These are phyloP conservation scores for Mythimna vitellina DNA, from an alignment of 2,888 invertebrate species.

Conservation along the genomic window DNA sequence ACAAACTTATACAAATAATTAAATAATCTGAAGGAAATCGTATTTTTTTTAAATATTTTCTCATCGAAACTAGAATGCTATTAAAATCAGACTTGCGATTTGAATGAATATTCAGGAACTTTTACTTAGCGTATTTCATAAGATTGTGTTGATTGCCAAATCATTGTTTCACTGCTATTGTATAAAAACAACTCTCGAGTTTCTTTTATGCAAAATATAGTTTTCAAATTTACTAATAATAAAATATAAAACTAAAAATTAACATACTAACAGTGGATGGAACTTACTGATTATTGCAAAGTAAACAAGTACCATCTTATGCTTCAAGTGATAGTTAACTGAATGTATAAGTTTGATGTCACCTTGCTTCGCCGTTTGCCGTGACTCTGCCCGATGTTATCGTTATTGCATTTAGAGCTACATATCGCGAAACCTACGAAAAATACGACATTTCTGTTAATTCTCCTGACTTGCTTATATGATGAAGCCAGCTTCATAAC, in stretches of 20 bases:
- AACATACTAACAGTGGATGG: background rate
- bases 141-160: constrained; percentile 19
- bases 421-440: constrained; percentile 22
- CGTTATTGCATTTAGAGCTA: constrained; percentile 57
- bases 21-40: background rate
- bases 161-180: constrained; percentile 6
- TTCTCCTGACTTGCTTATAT: constrained; percentile 9
- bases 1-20: constrained; percentile 52
- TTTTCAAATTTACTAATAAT: constrained; percentile 1
- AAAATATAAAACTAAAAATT: background rate
- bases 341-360: constrained; percentile 52
- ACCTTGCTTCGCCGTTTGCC: constrained; percentile 38
- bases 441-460: constrained; percentile 12
- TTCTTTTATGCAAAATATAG: background rate
- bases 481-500: constrained; percentile 26
- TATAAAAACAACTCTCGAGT: constrained; percentile 2
- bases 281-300: constrained; percentile 24
- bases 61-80: constrained; percentile 24
- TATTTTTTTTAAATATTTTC: background rate
- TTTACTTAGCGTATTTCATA: constrained; percentile 24
- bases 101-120: constrained; percentile 46
- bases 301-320: constrained; percentile 1
- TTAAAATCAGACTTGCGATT: constrained; percentile 51
- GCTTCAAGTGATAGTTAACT: background rate
- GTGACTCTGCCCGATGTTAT: constrained; percentile 45